Percentiles rank a stretch among this genome's conserved stretches.
These are phyloP conservation scores for Pyrrhura leucotis DNA, from an alignment of 2,797 vertebrate species.

Conservation along the genomic window DNA sequence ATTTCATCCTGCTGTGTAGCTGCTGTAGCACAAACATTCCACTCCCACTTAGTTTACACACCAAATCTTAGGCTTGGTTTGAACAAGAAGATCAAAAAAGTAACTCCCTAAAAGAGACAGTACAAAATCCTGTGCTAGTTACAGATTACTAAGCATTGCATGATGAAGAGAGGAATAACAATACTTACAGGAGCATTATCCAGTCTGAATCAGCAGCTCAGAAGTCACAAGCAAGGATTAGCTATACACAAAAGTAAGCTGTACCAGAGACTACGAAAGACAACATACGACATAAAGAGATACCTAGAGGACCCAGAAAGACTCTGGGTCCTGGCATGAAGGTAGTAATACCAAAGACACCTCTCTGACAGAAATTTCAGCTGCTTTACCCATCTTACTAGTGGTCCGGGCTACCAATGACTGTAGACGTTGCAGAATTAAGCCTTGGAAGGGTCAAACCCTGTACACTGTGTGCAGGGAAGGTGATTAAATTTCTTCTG, in stretches of 20 bases:
- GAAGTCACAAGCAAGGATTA: background rate
- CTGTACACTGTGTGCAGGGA: background rate
- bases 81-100: background rate
- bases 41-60: accelerated
- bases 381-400: background rate
- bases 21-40: background rate
- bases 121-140: background rate
- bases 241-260: background rate
- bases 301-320: background rate
- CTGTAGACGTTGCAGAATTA: background rate
- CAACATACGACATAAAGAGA: background rate
- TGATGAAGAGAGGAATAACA: background rate
- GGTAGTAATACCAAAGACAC: background rate
- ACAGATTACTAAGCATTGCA: background rate
- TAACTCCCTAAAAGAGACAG: background rate
- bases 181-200: background rate
- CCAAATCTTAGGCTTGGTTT: background rate
- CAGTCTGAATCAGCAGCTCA: background rate
- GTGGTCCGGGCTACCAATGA: background rate
- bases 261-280: no score
- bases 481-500: background rate
- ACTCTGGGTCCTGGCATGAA: background rate
- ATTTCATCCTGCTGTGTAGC: background rate
- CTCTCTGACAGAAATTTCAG: background rate
- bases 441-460: background rate